Evolutionary conservation across 2,888 invertebrate species (phyloP).

Genomic region (Creontiades dilutus): DNA sequence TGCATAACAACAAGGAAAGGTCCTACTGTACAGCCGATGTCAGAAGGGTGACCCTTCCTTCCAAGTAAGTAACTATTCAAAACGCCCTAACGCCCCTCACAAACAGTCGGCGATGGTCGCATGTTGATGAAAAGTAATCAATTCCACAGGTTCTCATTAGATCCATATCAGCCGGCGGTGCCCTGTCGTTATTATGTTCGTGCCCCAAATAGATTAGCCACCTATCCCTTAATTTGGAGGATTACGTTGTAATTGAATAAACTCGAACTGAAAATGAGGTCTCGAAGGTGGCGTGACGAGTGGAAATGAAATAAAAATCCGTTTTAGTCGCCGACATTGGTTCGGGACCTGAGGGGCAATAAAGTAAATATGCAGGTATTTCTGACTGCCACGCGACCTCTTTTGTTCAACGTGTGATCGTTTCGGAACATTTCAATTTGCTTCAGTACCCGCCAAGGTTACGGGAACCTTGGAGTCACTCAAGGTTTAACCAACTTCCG

Average conservation of each 20-base stretch:
- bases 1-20: too few species aligned
- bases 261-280: slow-evolving; percentile 22
- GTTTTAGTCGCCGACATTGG: neutral
- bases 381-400: neutral
- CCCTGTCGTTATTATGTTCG: slow-evolving; percentile 15
- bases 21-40: too few species aligned
- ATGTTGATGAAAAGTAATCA: slow-evolving; percentile 42
- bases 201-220: slow-evolving; percentile 27
- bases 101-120: slow-evolving; percentile 3
- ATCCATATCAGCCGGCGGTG: neutral
- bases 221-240: slow-evolving; percentile 9
- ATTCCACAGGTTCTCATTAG: slow-evolving; percentile 28
- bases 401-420: neutral
- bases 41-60: neutral
- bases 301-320: slow-evolving; percentile 32
- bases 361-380: neutral
- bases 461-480: too few species aligned
- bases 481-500: too few species aligned
- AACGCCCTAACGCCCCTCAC: neutral
- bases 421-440: too few species aligned
- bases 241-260: slow-evolving; percentile 39
- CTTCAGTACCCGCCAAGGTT: too few species aligned
- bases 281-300: slow-evolving; percentile 28
- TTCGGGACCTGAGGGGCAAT: neutral
- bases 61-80: neutral